phyloP scores from a whole-genome alignment of 2,888 invertebrate genomes.

The Watsonalla cultraria region DNA sequence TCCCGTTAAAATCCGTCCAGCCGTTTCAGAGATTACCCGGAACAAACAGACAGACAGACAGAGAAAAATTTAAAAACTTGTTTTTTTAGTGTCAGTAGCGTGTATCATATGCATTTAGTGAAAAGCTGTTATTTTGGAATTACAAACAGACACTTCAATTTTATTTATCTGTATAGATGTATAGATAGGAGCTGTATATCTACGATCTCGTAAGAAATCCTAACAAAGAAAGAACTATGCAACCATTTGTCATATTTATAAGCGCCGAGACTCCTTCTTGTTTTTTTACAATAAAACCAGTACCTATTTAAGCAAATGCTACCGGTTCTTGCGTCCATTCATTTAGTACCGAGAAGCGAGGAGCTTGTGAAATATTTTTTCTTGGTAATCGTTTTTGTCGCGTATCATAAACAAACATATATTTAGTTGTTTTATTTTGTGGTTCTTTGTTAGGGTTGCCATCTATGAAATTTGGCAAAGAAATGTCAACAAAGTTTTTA shows the following conservation, averaged over 20 bases:
- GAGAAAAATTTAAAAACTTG: no score
- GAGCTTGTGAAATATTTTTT: not conserved
- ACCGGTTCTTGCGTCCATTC: constrained; percentile 2
- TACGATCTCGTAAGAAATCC: not conserved
- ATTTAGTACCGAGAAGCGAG: not conserved
- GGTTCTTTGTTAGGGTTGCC: not conserved
- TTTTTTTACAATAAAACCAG: not conserved
- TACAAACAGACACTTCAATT: no score
- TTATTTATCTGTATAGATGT: no score
- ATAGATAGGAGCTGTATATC: no score
- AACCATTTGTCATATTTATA: not conserved
- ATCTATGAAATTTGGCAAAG: not conserved
- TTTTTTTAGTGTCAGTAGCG: no score
- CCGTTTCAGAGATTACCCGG: no score
- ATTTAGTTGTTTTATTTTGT: not conserved
- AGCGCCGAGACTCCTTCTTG: not conserved
- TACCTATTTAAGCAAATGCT: not conserved
- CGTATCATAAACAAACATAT: not conserved
- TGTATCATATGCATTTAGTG: no score
- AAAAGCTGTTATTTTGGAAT: no score
- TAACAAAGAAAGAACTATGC: not conserved
- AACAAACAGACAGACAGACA: no score
- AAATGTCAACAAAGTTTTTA: no score
- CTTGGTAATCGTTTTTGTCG: constrained; percentile 1
- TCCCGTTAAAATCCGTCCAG: no score